A percentile compares a stretch with the other conserved stretches of the same genome.
Conservation (phyloP, 1,140 invertebrate species). For the Cotesia chilonis region DNA sequence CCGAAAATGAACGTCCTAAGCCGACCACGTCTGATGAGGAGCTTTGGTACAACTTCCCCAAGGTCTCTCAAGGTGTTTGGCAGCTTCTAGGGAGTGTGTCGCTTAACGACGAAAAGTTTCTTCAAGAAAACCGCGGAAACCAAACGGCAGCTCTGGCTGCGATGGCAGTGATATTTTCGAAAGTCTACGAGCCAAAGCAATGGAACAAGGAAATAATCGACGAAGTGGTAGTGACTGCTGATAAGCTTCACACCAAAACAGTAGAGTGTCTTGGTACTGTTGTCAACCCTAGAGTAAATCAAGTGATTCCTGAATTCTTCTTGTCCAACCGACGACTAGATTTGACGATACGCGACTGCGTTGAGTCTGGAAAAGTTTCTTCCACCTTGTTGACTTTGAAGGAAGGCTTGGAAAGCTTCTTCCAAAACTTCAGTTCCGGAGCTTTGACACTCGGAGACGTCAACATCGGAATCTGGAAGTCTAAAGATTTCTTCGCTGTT, state of each 20-base stretch:
- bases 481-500: conserved; percentile 46
- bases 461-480: conserved; percentile 52
- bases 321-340: conserved; percentile 52
- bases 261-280: conserved; percentile 40
- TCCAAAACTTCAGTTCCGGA: conserved; percentile 47
- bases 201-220: conserved; percentile 50
- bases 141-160: conserved; percentile 51
- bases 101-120: conserved; percentile 43
- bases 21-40: conserved; percentile 44
- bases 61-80: conserved; percentile 51
- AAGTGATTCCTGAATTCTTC: conserved; percentile 56
- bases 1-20: conserved; percentile 38
- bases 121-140: conserved; percentile 42
- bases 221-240: conserved; percentile 52
- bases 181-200: conserved; percentile 52
- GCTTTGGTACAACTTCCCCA: conserved; percentile 52
- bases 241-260: conserved; percentile 53
- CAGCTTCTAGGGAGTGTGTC: conserved; percentile 43
- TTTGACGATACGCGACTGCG: conserved; percentile 54
- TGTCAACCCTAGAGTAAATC: conserved; percentile 40
- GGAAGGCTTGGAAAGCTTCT: conserved; percentile 49
- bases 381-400: conserved; percentile 47
- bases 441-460: conserved; percentile 41
- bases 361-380: conserved; percentile 49
- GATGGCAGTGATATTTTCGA: conserved; percentile 55